A percentile compares a stretch with the other conserved stretches of the same genome.
phyloP scores from a whole-genome alignment of 2,797 vertebrate species.

The Macropodus opercularis region DNA sequence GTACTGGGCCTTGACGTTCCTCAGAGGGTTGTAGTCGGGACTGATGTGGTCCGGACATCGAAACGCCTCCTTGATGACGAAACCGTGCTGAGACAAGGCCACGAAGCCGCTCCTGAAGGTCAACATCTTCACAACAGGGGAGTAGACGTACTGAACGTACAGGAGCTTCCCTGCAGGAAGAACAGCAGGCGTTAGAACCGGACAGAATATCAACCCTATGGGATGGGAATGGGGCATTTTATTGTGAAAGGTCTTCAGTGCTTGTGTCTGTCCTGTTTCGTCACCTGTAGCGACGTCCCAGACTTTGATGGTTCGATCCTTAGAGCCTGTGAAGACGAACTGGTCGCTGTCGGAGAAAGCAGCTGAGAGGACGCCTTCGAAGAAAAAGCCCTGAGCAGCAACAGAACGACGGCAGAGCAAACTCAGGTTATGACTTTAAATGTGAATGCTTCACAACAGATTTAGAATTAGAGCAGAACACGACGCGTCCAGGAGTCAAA shows the following conservation, averaged over 20 bases:
- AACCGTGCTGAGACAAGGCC: constrained; percentile 75
- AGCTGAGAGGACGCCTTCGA: constrained; percentile 79
- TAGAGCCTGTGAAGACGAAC: constrained; percentile 78
- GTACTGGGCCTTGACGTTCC: constrained; percentile 73
- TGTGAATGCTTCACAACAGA: too few species aligned
- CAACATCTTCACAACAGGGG: constrained; percentile 74
- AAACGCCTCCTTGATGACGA: constrained; percentile 78
- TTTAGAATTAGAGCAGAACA: too few species aligned
- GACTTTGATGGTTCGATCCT: constrained; percentile 82
- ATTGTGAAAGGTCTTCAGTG: too few species aligned
- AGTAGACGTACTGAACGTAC: constrained; percentile 79
- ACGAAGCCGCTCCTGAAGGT: constrained; percentile 80
- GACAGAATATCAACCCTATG: too few species aligned
- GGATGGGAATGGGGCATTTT: too few species aligned
- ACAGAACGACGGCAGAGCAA: background rate
- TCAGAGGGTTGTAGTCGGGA: constrained; percentile 75
- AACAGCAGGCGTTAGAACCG: background rate
- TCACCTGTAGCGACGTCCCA: constrained; percentile 81
- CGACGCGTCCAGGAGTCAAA: too few species aligned
- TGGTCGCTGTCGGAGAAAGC: constrained; percentile 84
- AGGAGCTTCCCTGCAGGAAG: constrained; percentile 78
- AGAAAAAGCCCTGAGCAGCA: constrained; percentile 77
- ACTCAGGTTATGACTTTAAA: too few species aligned
- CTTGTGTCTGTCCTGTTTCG: too few species aligned
- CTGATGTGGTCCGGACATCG: constrained; percentile 65